Evolutionary conservation across 2,888 invertebrate species (phyloP).

Genomic region (Drosophila atripex): DNA sequence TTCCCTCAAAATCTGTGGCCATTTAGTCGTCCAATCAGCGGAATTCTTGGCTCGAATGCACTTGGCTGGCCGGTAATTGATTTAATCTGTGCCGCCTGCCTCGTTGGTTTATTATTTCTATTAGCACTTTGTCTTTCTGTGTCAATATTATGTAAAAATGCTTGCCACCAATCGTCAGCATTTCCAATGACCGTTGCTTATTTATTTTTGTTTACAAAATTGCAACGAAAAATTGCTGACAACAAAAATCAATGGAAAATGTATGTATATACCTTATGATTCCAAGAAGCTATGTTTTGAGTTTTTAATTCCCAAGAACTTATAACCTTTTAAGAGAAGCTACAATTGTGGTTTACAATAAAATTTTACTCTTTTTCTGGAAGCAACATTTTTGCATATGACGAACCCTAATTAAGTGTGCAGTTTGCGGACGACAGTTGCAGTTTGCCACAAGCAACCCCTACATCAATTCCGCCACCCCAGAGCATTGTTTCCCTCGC

Average conservation of each 20-base stretch:
- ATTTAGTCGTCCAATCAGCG: constrained; percentile 58
- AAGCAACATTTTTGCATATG: constrained; percentile 13
- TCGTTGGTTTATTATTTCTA: constrained; percentile 69
- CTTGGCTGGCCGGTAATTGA: constrained; percentile 61
- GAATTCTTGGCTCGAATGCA: constrained; percentile 55
- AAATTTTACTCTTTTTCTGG: background rate
- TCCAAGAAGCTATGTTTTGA: background rate
- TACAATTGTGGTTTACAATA: background rate
- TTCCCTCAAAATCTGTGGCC: constrained; percentile 4
- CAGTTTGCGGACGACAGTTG: constrained; percentile 35
- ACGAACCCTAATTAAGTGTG: constrained; percentile 13
- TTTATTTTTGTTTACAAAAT: constrained; percentile 30
- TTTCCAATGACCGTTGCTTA: constrained; percentile 16
- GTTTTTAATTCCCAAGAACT: background rate
- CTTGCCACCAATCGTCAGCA: constrained; percentile 45
- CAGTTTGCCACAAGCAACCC: constrained; percentile 29
- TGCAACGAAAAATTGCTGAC: constrained; percentile 34
- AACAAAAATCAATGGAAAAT: constrained; percentile 1
- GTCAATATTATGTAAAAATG: constrained; percentile 68
- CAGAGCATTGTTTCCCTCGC: constrained; percentile 29
- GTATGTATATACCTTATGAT: background rate
- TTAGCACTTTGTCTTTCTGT: constrained; percentile 73
- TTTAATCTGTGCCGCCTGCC: constrained; percentile 68
- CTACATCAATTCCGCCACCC: constrained; percentile 36
- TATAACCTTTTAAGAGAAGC: background rate